Evolutionary conservation across 2,888 invertebrate genomes (phyloP), one percentile per base, ranked within the genome.

Genomic region (Saturnia pavonia): DNA sequence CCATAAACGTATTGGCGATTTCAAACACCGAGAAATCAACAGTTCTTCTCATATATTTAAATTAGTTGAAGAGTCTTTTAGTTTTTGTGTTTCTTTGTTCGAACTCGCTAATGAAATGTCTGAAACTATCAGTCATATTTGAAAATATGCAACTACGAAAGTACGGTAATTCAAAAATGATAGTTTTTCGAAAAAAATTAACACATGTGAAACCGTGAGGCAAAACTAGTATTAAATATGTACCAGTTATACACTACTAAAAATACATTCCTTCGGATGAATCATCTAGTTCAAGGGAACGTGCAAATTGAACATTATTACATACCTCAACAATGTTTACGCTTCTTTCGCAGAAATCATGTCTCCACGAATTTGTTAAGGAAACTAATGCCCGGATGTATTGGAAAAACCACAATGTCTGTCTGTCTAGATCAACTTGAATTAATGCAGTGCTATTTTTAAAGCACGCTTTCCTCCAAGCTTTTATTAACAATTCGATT

Each of bases 401-500:
- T 54, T 83, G 80, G 51, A 83, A 82, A 73, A 83, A 88, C 87
- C 87, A 90, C n/a, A 82, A 1, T 14, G 77, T 82, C 54, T 78
- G 74, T 2, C 68, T 75, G 60, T 83, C 77, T 0, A 87, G 34
- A 9, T 74, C 72, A 40, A 72, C 75, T 4, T 76, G 73, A 4
- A 79, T 51, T 27, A 60, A 27, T 8, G 76, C 19, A 12, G 74
- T 71, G 1, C 76, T 75, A 9, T 80, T 79, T 42, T 80, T 79
- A 0, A 85, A 85, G 67, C 92, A 92, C 1, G 78, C 79, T 70
- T 80, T 86, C 19, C 72, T 71, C 93, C 92, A 92, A 2, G 82
- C 78, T 45, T 76, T 77, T 0, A 86, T 71, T 4, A 90, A 19
- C 8, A 74, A 76, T 0, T 80, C 80, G 54, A 86, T 84, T n/a